These are phyloP conservation scores for Chelon labrosus DNA, from an alignment of 2,797 vertebrate species.

Conservation along the genomic window DNA sequence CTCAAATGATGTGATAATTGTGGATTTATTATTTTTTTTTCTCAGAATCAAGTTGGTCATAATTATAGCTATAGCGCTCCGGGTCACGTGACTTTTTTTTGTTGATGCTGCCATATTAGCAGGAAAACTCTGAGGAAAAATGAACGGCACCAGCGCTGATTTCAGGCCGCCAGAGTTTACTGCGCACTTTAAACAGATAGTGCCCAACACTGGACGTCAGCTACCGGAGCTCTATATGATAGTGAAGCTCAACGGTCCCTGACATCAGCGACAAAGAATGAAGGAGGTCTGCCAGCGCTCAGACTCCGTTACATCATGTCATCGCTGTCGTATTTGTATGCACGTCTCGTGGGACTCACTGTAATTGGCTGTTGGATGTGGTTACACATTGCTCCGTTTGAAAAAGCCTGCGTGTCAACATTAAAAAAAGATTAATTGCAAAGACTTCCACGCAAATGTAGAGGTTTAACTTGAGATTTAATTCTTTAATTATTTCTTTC, in stretches of 20 bases:
- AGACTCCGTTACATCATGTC: slow-evolving; percentile 12
- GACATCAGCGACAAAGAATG: slow-evolving; percentile 36
- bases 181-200: too few relatives aligned
- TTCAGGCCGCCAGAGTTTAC: too few relatives aligned
- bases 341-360: slow-evolving; percentile 13
- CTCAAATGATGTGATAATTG: not conserved
- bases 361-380: slow-evolving; percentile 19
- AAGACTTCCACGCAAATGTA: not conserved
- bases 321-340: slow-evolving; percentile 6
- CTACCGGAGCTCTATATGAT: not conserved
- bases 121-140: too few relatives aligned
- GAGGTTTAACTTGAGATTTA: not conserved
- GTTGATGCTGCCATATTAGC: too few relatives aligned
- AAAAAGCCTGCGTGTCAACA: not conserved
- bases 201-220: too few relatives aligned
- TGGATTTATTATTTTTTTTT: not conserved
- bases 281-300: slow-evolving; percentile 33
- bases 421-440: not conserved
- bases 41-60: slow-evolving; percentile 15
- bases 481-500: slow-evolving; percentile 1
- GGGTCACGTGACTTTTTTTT: too few relatives aligned
- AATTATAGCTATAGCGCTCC: not conserved
- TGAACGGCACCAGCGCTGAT: too few relatives aligned
- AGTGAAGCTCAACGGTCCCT: slow-evolving; percentile 15
- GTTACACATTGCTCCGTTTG: slow-evolving; percentile 5